Base-by-base conservation (phyloP, 2,113 vertebrate genomes). In the Numida meleagris region DNA sequence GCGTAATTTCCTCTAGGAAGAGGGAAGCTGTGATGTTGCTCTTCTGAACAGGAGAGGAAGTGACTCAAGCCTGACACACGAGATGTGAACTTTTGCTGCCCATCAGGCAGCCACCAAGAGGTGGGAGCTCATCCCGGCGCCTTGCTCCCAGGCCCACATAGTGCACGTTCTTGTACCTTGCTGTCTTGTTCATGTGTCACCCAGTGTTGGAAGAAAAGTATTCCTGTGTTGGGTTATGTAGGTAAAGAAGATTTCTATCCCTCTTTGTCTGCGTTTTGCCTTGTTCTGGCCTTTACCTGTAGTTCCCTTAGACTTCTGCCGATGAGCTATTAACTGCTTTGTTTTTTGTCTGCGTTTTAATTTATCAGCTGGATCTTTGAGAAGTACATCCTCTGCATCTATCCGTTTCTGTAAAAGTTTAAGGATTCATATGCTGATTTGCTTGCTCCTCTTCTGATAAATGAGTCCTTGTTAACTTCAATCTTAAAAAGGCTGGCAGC, bases 381-480 rank as follows among this genome's bases (percentile, higher is more conserved):
- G 80, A 92, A 57, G 6, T 23, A 18, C 40, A 27, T 65, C 40
- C 34, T 46, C 58, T 73, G 6, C 1, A 19, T 21, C 62, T 82
- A 79, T 77, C 38, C 2, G 4, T 59, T 87, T 85, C 75, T 80
- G 10, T 85, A 74, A 66, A 25, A 33, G 43, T 46, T 51, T 82
- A 66, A 65, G 66, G 76, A 57, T 90, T 95, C 70, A 12, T 88
- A 31, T 27, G 70, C 42, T 40, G 36, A n/a, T 58, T 84, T 92
- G 82, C 40, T 68, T 55, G 12, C 70, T 79, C 33, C 43, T 86
- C n/a, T 90, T 80, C 58, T 82, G 42, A 53, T 48, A 73, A 45
- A 43, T 79, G 82, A 87, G 70, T 90, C 86, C 74, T 50, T 91
- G 85, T 34, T 20, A 79, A 38, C 53, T 65, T 74, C 79, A 70